Evolutionary conservation across 1,140 invertebrate species (phyloP).

Genomic region (Lethrus apterus): DNA sequence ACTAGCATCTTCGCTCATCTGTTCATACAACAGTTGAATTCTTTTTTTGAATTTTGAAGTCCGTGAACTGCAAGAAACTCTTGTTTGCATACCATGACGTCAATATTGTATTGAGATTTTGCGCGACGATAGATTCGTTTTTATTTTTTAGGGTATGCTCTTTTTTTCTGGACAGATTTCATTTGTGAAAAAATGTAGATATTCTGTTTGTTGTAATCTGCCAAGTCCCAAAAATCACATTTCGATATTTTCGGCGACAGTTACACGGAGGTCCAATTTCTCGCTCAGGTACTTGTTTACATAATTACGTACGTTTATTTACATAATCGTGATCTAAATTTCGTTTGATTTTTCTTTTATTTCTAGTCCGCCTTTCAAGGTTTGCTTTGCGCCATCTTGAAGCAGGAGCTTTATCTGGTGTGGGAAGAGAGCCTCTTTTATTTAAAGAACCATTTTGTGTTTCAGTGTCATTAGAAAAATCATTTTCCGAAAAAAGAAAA

Average conservation of each 20-base stretch:
- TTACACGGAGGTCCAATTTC: constrained; percentile 7
- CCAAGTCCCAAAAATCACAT: constrained; percentile 2
- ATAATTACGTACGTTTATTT: neutral
- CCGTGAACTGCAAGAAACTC: constrained; percentile 4
- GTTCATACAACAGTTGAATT: constrained; percentile 5
- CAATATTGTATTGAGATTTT: constrained; percentile 5
- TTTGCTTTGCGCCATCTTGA: neutral
- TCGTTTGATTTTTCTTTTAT: constrained; percentile 12
- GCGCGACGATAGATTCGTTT: neutral
- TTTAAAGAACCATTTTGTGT: neutral
- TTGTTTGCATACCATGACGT: constrained; percentile 8
- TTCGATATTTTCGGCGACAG: neutral
- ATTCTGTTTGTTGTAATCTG: constrained; percentile 4
- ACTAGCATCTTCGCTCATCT: neutral
- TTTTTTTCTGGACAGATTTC: neutral
- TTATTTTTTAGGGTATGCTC: constrained; percentile 5
- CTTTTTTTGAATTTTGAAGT: constrained; percentile 11
- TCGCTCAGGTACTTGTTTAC: neutral
- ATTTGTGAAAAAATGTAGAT: constrained; percentile 1
- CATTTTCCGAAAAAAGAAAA: neutral
- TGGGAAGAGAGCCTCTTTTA: neutral
- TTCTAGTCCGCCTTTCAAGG: neutral
- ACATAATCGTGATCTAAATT: constrained; percentile 5
- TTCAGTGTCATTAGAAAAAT: neutral
- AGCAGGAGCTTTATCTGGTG: neutral